Percentiles rank a stretch among this genome's conserved stretches.
phyloP scores from a whole-genome alignment of 2,113 vertebrate species.

The Sturnus vulgaris region DNA sequence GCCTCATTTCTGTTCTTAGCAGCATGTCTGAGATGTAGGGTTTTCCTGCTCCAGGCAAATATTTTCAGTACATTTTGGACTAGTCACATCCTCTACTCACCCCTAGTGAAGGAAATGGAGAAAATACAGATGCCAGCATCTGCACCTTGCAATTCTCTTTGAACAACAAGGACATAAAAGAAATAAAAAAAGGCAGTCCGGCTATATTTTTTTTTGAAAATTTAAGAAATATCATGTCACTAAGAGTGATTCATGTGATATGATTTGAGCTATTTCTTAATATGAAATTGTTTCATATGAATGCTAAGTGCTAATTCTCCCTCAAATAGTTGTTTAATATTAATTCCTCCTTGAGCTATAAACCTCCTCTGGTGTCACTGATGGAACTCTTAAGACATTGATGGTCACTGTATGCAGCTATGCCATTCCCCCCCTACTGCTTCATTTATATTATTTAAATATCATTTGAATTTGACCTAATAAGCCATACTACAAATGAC shows the following conservation, averaged over 20 bases:
- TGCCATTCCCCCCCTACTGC: not conserved
- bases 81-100: not conserved
- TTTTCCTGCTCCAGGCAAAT: not conserved
- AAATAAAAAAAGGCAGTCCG: not conserved
- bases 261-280: not conserved
- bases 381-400: not conserved
- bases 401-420: not conserved
- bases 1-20: not conserved
- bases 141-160: not conserved
- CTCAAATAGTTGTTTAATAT: not conserved
- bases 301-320: not conserved
- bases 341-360: not conserved
- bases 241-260: not conserved
- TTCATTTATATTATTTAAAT: not conserved
- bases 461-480: not conserved
- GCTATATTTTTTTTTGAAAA: not conserved
- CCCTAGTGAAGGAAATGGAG: not conserved
- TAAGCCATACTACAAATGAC: not conserved
- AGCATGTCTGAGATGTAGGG: not conserved
- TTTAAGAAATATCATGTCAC: not conserved
- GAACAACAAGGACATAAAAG: not conserved
- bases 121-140: not conserved
- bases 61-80: not conserved
- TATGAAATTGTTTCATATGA: not conserved
- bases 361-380: not conserved